Evolutionary conservation across 2,888 invertebrate species (phyloP), one percentile per base, ranked within the genome.

Genomic region (Tribolium freemani): DNA sequence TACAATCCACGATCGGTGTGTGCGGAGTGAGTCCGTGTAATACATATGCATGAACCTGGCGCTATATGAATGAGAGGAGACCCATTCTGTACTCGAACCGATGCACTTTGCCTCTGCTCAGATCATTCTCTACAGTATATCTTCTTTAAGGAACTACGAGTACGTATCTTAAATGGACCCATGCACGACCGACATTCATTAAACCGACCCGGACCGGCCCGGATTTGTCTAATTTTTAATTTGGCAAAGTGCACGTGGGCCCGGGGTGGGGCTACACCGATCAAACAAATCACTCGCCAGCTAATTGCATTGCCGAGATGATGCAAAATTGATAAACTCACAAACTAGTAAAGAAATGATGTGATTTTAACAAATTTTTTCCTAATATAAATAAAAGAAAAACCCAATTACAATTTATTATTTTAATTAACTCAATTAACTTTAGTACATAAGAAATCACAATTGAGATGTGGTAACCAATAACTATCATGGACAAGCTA

Each of bases 1-100:
- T 85, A 84, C 74, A 74, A 72, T 72, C 69, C 66, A 74, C 74
- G 72, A 73, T 73, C 73, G 63, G 56, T 69, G 69, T 71, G 69
- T 64, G 71, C 72, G 48, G 58, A 56, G 72, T 57, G 66, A 60
- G 53, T 66, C 70, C 53, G 60, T 61, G 69, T 73, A 73, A 73
- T 75, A 73, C 75, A 75, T 75, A 75, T 75, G 75, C 75, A 75
- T 75, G 72, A 75, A 57, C 54, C 68, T 31, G 69, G 75, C 75
- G 72, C 74, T 74, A 71, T 75, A 71, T 75, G 75, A 75, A 75
- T 75, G 72, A 71, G 69, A 69, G 51, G 60, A 72, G 72, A 53
- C 61, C 72, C 72, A 72, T 72, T 74, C 74, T 74, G 45, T 70
- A 63, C 57, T 54, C 26, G 44, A 53, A 58, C 48, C 31, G 61